Conservation (phyloP, 2,113 vertebrate genomes). For the Albula glossodonta region DNA sequence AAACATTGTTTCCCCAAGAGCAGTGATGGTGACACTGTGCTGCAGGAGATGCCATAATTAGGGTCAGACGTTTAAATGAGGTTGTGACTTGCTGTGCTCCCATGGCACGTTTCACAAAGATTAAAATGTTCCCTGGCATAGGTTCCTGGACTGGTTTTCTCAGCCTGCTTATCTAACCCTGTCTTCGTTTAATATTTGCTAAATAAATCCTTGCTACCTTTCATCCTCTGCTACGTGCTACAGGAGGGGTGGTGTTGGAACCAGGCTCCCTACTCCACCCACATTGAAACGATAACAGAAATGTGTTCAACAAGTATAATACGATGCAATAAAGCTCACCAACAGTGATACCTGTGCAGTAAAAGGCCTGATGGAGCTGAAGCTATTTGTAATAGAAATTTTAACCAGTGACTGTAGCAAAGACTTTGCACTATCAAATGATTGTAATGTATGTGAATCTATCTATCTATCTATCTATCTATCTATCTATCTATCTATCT, state of each 20-base stretch:
- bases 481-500: too few species aligned
- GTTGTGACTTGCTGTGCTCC: neutral
- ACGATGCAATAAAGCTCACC: neutral
- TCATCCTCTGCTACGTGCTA: neutral
- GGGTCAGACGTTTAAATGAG: neutral
- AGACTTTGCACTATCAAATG: neutral
- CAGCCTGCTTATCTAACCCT: neutral
- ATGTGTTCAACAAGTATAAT: neutral
- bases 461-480: too few species aligned
- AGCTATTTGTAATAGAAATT: neutral
- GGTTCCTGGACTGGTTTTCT: neutral
- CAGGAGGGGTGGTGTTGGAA: neutral
- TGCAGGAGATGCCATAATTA: too few species aligned
- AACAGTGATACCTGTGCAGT: neutral
- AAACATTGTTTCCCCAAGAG: neutral
- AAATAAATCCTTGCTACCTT: neutral
- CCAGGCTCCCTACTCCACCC: constrained; percentile 10
- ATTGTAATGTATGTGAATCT: neutral
- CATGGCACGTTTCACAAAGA: neutral
- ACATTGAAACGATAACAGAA: constrained; percentile 4
- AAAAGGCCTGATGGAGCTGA: neutral
- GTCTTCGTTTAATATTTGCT: neutral
- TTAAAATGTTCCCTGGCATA: neutral
- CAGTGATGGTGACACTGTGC: neutral
- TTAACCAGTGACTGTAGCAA: neutral